A percentile compares a stretch with the other conserved stretches of the same genome.
Evolutionary conservation across 2,888 invertebrate species (phyloP).

Genomic region (Amiota minor): DNA sequence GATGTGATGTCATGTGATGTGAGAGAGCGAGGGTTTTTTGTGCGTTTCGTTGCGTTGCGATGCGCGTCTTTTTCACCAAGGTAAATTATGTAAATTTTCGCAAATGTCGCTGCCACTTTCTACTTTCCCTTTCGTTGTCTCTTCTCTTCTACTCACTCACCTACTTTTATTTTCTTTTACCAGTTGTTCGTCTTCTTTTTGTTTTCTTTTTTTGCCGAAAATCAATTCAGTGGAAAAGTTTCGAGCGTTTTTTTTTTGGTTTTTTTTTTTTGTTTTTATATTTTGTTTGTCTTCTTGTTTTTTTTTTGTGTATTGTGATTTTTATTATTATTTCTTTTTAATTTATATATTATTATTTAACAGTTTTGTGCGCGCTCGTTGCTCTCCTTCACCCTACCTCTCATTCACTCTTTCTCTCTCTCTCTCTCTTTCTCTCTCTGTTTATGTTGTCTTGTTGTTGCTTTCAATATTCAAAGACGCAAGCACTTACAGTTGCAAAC

Average conservation of each 20-base stretch:
- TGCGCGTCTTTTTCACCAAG: constrained; percentile 38
- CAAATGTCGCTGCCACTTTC: neutral
- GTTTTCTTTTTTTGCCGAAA: constrained; percentile 31
- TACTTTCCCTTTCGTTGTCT: too few species aligned
- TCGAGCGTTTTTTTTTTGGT: constrained; percentile 46
- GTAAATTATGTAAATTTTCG: constrained; percentile 51
- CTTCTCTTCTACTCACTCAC: too few species aligned
- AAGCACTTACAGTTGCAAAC: neutral
- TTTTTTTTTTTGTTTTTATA: constrained; percentile 33
- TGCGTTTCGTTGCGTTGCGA: constrained; percentile 48
- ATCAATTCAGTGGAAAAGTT: constrained; percentile 66
- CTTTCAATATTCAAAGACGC: neutral
- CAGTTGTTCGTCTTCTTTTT: neutral
- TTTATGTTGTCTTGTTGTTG: too few species aligned
- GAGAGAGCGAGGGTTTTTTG: neutral
- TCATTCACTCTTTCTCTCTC: neutral
- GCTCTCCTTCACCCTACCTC: neutral
- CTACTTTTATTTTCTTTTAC: neutral
- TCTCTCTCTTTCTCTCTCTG: neutral
- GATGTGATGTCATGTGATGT: too few species aligned
- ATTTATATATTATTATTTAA: constrained; percentile 14
- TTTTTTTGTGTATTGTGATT: neutral
- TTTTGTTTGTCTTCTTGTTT: neutral
- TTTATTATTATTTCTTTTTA: constrained; percentile 6
- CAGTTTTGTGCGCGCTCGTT: neutral